phyloP scores from a whole-genome alignment of 2,113 vertebrate genomes.

The Cyprinodon brontotheroides region DNA sequence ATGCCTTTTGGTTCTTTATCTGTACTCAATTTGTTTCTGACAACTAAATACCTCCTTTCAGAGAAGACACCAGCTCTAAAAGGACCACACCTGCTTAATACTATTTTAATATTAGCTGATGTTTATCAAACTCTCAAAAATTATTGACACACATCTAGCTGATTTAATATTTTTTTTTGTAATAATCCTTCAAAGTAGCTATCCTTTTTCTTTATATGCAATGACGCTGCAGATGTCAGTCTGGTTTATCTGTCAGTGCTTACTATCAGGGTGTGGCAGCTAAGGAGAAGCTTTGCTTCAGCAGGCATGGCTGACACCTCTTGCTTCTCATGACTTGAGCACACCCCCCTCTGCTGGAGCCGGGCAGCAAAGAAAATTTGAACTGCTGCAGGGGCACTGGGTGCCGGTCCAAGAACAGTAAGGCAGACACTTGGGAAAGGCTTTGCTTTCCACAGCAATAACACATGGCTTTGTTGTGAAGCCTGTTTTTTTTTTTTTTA shows the following conservation, averaged over 20 bases:
- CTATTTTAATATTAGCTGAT: constrained; percentile 11
- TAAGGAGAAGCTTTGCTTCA: constrained; percentile 26
- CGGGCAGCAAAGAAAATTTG: constrained; percentile 44
- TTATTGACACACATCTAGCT: too few relatives aligned
- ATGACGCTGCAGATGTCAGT: not conserved
- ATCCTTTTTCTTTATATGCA: not conserved
- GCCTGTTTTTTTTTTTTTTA: constrained; percentile 23
- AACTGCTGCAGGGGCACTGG: constrained; percentile 50
- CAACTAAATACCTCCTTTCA: constrained; percentile 30
- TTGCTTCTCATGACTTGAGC: constrained; percentile 55
- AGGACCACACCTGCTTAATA: not conserved
- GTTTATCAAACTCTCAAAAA: too few relatives aligned
- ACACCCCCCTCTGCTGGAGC: constrained; percentile 75
- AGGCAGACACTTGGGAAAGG: constrained; percentile 60
- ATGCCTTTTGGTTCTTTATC: not conserved
- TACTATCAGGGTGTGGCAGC: constrained; percentile 62
- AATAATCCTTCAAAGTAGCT: not conserved
- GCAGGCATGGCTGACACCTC: constrained; percentile 21
- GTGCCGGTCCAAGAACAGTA: constrained; percentile 64
- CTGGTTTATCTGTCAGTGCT: not conserved
- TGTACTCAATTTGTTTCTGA: constrained; percentile 33
- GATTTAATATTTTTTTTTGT: not conserved
- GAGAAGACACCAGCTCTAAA: constrained; percentile 21
- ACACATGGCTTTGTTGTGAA: constrained; percentile 53
- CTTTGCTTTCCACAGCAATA: constrained; percentile 54